These are phyloP conservation scores for Tortricodes alternella DNA, from an alignment of 2,888 invertebrate genomes.

Conservation along the genomic window DNA sequence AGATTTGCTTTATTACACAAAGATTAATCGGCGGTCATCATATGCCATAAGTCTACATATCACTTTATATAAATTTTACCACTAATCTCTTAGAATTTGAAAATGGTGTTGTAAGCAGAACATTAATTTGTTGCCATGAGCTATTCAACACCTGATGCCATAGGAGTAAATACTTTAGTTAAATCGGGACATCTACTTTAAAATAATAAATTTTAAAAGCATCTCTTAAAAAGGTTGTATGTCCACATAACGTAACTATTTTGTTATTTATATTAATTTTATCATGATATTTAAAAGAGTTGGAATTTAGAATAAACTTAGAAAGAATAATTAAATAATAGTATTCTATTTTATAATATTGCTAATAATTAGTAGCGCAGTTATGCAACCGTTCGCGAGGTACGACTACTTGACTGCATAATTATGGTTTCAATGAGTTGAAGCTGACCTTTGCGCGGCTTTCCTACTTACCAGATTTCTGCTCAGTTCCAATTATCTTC, in stretches of 20 bases:
- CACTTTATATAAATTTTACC: conserved; percentile 15
- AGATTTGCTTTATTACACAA: not conserved
- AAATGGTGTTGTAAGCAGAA: not conserved
- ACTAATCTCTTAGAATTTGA: conserved; percentile 3
- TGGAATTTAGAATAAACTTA: conserved; percentile 64
- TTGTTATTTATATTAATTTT: conserved; percentile 74
- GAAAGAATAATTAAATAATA: conserved; percentile 54
- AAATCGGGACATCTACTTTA: conserved; percentile 57
- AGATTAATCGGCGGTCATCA: not conserved
- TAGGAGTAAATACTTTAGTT: conserved; percentile 16
- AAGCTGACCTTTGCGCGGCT: not conserved
- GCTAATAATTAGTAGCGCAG: conserved; percentile 49
- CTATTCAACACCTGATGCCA: conserved; percentile 9
- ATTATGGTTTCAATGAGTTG: conserved; percentile 45
- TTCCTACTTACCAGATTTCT: too few relatives aligned
- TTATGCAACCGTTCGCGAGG: conserved; percentile 37
- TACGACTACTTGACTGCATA: conserved; percentile 50
- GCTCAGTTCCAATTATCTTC: too few relatives aligned
- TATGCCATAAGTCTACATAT: conserved; percentile 23
- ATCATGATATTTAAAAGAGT: conserved; percentile 65
- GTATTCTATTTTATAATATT: conserved; percentile 45
- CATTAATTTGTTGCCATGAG: conserved; percentile 26
- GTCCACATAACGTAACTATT: conserved; percentile 74
- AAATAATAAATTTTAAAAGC: conserved; percentile 52
- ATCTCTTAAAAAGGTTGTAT: conserved; percentile 79